A percentile compares a stretch with the other conserved stretches of the same genome.
phyloP scores from a whole-genome alignment of 2,888 invertebrate species.

The Pherbina coryleti region DNA sequence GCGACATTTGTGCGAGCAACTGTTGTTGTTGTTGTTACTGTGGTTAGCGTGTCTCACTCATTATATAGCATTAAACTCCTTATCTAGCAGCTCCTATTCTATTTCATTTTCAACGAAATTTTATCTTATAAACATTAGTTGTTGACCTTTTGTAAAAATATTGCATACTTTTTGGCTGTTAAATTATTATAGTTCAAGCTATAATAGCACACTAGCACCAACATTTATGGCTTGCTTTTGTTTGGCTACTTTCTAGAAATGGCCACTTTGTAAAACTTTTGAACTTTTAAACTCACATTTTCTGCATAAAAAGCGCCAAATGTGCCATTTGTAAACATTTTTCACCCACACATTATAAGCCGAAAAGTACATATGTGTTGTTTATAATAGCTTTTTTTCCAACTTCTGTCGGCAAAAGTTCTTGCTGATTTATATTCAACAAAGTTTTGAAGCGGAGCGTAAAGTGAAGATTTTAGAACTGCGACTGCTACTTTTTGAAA shows the following conservation, averaged over 20 bases:
- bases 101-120: too few species aligned
- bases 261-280: background rate
- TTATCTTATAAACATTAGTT: background rate
- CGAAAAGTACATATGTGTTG: conserved; percentile 22
- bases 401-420: background rate
- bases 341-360: background rate
- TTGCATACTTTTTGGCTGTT: conserved; percentile 13
- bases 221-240: background rate
- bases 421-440: background rate
- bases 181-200: background rate
- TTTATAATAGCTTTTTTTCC: background rate
- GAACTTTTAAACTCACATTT: background rate
- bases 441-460: background rate
- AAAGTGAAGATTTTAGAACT: background rate
- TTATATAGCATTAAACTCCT: background rate
- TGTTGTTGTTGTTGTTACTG: background rate
- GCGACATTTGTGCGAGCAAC: background rate
- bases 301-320: too few species aligned
- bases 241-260: background rate
- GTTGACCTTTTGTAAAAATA: conserved; percentile 13
- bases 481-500: background rate
- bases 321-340: too few species aligned
- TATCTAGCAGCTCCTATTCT: background rate
- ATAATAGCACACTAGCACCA: too few species aligned
- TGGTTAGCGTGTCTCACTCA: background rate